Evolutionary conservation across 2,113 vertebrate species (phyloP).

Genomic region (Octodon degus): DNA sequence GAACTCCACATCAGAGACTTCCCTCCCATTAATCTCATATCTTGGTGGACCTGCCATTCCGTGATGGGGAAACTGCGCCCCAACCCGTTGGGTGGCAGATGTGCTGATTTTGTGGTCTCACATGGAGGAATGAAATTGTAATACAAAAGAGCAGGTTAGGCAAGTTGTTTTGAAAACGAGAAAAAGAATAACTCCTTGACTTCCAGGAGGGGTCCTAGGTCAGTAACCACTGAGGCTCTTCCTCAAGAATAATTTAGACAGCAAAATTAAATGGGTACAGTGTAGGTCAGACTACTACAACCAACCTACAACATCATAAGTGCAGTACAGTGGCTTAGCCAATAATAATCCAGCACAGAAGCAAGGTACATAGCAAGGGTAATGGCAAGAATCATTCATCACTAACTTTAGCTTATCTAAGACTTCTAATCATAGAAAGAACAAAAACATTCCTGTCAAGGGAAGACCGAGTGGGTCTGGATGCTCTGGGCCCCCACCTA

Average conservation of each 20-base stretch:
- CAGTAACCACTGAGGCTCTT: not conserved
- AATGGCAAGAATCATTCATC: not conserved
- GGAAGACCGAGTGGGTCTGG: not conserved
- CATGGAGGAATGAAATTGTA: not conserved
- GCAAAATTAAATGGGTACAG: not conserved
- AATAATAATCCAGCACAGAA: not conserved
- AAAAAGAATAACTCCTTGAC: not conserved
- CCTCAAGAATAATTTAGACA: not conserved
- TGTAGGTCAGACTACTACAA: not conserved
- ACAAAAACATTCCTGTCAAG: not conserved
- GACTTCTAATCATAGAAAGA: not conserved
- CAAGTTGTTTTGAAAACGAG: not conserved
- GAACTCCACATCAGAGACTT: not conserved
- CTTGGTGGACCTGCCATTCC: not conserved
- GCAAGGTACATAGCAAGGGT: not conserved
- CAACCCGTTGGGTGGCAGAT: not conserved
- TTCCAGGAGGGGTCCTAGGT: not conserved
- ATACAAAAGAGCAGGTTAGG: not conserved
- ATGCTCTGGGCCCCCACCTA: not conserved
- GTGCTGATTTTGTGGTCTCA: too few relatives aligned
- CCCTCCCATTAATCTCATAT: not conserved
- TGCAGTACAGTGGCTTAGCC: not conserved
- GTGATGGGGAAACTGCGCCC: not conserved
- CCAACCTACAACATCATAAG: not conserved
- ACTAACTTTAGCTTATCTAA: not conserved